Conservation (phyloP, 2,888 invertebrate genomes). For the Adelphocoris suturalis region DNA sequence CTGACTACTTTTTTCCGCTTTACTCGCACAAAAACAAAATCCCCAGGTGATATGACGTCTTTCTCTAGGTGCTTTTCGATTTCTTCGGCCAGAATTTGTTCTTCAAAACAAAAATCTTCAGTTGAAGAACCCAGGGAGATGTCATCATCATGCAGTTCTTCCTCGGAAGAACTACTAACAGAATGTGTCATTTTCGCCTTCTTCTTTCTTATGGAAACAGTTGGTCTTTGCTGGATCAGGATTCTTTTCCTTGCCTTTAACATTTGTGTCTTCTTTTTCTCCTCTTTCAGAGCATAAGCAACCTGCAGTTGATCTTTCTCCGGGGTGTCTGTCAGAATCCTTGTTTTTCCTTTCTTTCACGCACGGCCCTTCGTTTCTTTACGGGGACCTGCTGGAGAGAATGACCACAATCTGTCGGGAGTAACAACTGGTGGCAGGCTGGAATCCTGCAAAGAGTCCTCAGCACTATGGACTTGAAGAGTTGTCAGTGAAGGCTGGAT, state of each 20-base stretch:
- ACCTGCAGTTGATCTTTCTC: too few relatives aligned
- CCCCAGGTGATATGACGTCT: background rate
- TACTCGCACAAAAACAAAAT: background rate
- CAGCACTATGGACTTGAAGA: too few relatives aligned
- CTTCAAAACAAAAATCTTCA: background rate
- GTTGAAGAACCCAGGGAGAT: background rate
- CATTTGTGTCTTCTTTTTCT: background rate
- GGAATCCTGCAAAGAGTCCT: too few relatives aligned
- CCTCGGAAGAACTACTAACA: background rate
- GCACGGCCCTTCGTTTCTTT: too few relatives aligned
- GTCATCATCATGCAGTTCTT: background rate
- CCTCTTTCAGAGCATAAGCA: too few relatives aligned
- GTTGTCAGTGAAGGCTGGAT: too few relatives aligned
- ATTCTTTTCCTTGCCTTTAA: too few relatives aligned
- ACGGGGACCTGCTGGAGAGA: too few relatives aligned
- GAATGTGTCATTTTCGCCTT: background rate
- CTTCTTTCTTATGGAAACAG: background rate
- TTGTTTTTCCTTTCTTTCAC: too few relatives aligned
- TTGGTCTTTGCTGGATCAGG: too few relatives aligned
- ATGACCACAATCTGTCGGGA: too few relatives aligned
- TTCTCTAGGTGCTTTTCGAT: background rate
- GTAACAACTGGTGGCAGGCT: background rate
- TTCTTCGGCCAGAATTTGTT: background rate
- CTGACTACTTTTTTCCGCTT: background rate
- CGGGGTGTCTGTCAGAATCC: too few relatives aligned